These are phyloP conservation scores for Cyprinella venusta DNA, from an alignment of 2,797 vertebrate genomes.

Conservation along the genomic window DNA sequence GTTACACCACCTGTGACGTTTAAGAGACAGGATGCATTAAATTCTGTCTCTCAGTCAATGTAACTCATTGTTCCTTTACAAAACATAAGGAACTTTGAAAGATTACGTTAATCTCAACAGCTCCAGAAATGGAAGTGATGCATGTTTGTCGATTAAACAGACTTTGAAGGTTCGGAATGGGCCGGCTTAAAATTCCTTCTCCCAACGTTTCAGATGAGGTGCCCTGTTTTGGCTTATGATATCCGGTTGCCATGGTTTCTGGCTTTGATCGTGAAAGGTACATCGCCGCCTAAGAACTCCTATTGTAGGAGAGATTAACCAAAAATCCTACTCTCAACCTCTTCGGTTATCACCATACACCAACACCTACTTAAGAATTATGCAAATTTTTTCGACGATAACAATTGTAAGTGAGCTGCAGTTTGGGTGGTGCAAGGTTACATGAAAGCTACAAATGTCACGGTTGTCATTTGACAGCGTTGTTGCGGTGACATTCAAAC, in stretches of 20 bases:
- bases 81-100: slow-evolving; percentile 29
- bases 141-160: slow-evolving; percentile 53
- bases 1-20: not conserved
- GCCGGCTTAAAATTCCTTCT: slow-evolving; percentile 47
- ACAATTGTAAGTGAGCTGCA: not conserved
- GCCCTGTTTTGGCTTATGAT: slow-evolving; percentile 56
- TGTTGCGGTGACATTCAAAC: slow-evolving; percentile 15
- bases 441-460: slow-evolving; percentile 1
- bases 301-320: slow-evolving; percentile 65
- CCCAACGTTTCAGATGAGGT: slow-evolving; percentile 44
- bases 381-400: not conserved
- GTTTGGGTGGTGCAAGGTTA: not conserved
- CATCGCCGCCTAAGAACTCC: slow-evolving; percentile 61
- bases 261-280: slow-evolving; percentile 73
- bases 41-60: not conserved
- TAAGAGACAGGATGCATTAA: not conserved
- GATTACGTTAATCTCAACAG: slow-evolving; percentile 37
- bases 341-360: slow-evolving; percentile 38
- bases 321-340: slow-evolving; percentile 61
- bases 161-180: slow-evolving; percentile 40
- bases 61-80: not conserved
- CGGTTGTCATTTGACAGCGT: slow-evolving; percentile 27
- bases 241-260: slow-evolving; percentile 80
- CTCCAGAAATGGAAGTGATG: slow-evolving; percentile 31
- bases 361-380: slow-evolving; percentile 30